Base-by-base conservation (phyloP, 1,140 invertebrate genomes). In the Drosophila sulfurigaster region DNA sequence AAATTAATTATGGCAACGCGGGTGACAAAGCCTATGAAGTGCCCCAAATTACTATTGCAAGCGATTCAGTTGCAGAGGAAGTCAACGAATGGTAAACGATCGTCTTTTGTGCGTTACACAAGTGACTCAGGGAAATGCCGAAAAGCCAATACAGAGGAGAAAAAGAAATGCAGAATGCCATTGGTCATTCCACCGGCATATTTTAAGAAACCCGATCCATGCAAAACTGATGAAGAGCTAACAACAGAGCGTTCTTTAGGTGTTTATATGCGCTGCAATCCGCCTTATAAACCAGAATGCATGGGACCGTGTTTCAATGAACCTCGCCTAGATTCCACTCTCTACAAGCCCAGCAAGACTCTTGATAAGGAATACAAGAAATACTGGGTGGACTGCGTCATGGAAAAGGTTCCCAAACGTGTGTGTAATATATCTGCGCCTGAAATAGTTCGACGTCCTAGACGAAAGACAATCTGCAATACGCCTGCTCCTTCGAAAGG, bases 351-450 rank as follows among this genome's bases (percentile, higher is more conserved):
- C 3, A 74, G 58, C n/a, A 57, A 52, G 56, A 76, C 38, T n/a
- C 11, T 81, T 15, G 38, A 81, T 6, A 64, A 64, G 5, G 7
- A 57, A 3, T 81, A 48, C 10, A 58, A 77, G 0, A 28, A 49
- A 10, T 69, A 77, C 54, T 81, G 79, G 79, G 75, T 58, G 2
- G 79, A 81, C 38, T 78, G 68, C 6, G 5, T 38, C 16, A 15
- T 32, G 0, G 45, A 70, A 15, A 60, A 32, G 16, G 11, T 32
- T 1, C 59, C 49, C 8, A 73, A 77, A 10, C 66, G 54, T 2
- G 43, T 38, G 6, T 77, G 73, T 43, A 25, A 13, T 3, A 41
- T 35, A 1, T 13, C 0, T 1, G 62, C 46, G 2, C 5, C 32
- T 0, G 3, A 1, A 5, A 43, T 25, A 5, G 2, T 11, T 20